Evolutionary conservation across 2,888 invertebrate genomes (phyloP), one percentile per base, ranked within the genome.

Genomic region (Tinea trinotella): DNA sequence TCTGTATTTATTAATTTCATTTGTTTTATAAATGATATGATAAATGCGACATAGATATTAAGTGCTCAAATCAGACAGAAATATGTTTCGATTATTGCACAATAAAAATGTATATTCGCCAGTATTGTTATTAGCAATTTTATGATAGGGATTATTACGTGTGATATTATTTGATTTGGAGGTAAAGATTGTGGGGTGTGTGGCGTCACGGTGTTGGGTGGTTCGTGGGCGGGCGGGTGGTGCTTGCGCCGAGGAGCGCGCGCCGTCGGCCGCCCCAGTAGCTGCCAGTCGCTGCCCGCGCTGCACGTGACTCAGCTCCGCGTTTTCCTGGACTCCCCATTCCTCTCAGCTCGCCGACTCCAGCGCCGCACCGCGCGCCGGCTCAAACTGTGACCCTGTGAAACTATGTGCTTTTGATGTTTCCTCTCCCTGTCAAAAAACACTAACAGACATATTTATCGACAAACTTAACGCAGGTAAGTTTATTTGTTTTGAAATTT

Each of bases 141-240:
- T 54, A 53, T 56, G 60, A 58, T 57, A 57, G 59, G 59, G 61
- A 62, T 60, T 59, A 61, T 62, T 63, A 55, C 64, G 69, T 69
- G 71, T 69, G 70, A 74, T 71, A 72, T 72, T 71, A 67, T 70
- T 69, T 68, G 56, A 54, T 54, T 54, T 52, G 66, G 60, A 66
- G 72, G 67, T 73, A 74, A 76, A 75, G 73, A 76, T 74, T 73
- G 75, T 72, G 68, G 75, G 76, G 75, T 76, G 74, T 76, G 72
- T 74, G 73, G 70, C 68, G 74, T 74, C 76, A 74, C 70, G 71
- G 72, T 6, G 13, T 18, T 17, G 40, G 40, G 40, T 40, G 46
- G 46, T 46, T 19, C 46, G 24, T 67, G 66, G 62, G 65, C 66
- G 24, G 6, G 67, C 68, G 68, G 66, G 64, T 66, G 67, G 65